Evolutionary conservation across 2,113 vertebrate genomes (phyloP), one percentile per base, ranked within the genome.

Genomic region (Xiphophorus hellerii): DNA sequence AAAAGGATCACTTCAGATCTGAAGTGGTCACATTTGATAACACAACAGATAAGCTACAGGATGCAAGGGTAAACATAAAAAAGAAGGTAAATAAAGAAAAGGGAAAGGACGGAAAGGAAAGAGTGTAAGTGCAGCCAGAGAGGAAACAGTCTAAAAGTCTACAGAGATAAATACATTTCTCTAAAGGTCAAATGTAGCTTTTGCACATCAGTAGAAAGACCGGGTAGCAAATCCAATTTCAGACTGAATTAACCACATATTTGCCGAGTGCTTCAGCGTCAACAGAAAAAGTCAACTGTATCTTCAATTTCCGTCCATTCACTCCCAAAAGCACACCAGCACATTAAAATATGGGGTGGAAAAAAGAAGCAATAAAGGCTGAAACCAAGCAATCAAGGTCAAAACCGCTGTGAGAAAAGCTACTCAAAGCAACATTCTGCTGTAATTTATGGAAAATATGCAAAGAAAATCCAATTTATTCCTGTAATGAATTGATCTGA

Each of bases 11-110:
- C 71, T 75, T 42, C 58, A 66, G 66, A 2, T 29, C 11, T 27
- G 15, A 61, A 29, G 9, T 42, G 54, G 67, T 78, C 78, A 84
- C 44, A 77, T 33, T 74, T 69, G 51, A 82, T 29, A 66, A 76
- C 74, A 35, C 71, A 77, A 71, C 73, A 48, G 27, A 60, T 13
- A 82, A 82, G 78, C 81, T 90, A 78, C 70, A 74, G 62, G 76
- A 69, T 12, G 63, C 81, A 58, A 75, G 60, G 70, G 64, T 29
- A 67, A 39, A 77, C 68, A 75, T 30, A 33, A 39, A 83, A 28
- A 39, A 83, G 35, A 70, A 51, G 70, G 51, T 74, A 11, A 66
- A 82, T 68, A 76, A 35, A 77, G 63, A 84, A 70, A 22, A 63
- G 65, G 66, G n/a, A 13, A 76, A 73, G 8, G 1, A 72, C 62